Evolutionary conservation across 2,797 vertebrate genomes (phyloP).

Genomic region (Botia almorhae): DNA sequence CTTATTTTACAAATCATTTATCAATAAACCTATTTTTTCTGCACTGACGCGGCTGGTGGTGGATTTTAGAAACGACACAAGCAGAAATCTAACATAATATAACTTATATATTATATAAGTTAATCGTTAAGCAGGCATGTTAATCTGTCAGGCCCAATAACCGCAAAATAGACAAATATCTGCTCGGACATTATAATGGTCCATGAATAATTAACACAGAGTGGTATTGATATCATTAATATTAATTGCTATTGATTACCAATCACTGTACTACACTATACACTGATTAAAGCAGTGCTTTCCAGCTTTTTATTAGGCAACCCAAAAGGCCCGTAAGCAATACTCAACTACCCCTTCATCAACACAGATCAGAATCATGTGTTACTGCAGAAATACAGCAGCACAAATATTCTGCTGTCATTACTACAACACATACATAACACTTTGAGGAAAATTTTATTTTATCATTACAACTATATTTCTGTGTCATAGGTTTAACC

Average conservation of each 20-base stretch:
- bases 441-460: no score
- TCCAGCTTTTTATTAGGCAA: background rate
- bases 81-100: background rate
- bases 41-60: background rate
- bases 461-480: no score
- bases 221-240: slow-evolving; percentile 7
- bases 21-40: no score
- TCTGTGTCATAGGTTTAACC: no score
- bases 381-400: background rate
- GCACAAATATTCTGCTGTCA: background rate
- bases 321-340: background rate
- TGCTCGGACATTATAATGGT: background rate
- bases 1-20: no score
- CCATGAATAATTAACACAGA: background rate
- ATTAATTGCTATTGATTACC: slow-evolving; percentile 1
- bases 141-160: background rate
- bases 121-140: background rate
- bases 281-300: background rate
- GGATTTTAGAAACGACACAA: background rate
- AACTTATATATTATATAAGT: background rate
- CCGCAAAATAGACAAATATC: background rate
- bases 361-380: background rate
- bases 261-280: background rate
- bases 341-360: background rate
- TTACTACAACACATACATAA: background rate